Evolutionary conservation across 2,888 invertebrate genomes (phyloP), one percentile per base, ranked within the genome.

Genomic region (Scelioninae gen. 1): DNA sequence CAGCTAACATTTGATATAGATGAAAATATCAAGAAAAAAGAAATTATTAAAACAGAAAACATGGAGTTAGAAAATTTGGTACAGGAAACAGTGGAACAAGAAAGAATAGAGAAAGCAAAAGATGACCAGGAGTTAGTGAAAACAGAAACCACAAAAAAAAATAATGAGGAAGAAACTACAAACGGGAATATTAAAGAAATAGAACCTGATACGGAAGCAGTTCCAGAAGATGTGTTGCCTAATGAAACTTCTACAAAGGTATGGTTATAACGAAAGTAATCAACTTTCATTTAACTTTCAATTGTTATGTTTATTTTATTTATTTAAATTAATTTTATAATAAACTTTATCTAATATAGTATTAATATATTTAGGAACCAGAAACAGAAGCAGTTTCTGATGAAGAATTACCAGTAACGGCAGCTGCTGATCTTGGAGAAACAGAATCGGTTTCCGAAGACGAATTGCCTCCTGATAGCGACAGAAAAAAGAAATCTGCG

Each of bases 341-440:
- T n/a, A n/a, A n/a, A n/a, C n/a, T n/a, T n/a, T n/a, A n/a, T n/a
- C n/a, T n/a, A n/a, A n/a, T 34, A 7, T 8, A 34, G 8, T 7
- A 4, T 38, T 40, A n/a, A 40, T 71, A 29, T 13, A 11, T 10
- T 60, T 92, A 93, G 88, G 96, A 96, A 87, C 95, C 96, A 74
- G 96, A 97, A 91, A 96, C 96, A 0, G 97, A 97, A 93, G 96
- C 96, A 63, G 96, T 97, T 38, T 97, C 96, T 0, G 97, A 97
- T 91, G 97, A 97, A 92, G 97, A 97, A 92, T 90, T 96, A 32
- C 96, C 96, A 0, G 93, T 93, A 34, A 95, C 96, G 0, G 94
- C 95, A 87, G 95, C 96, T 85, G 96, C 95, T 7, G 96, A 96
- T 93, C 95, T 96, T 47, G 96, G 96, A 82, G 96, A 97, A 93